phyloP scores from a whole-genome alignment of 2,797 vertebrate species.

The Discoglossus pictus region DNA sequence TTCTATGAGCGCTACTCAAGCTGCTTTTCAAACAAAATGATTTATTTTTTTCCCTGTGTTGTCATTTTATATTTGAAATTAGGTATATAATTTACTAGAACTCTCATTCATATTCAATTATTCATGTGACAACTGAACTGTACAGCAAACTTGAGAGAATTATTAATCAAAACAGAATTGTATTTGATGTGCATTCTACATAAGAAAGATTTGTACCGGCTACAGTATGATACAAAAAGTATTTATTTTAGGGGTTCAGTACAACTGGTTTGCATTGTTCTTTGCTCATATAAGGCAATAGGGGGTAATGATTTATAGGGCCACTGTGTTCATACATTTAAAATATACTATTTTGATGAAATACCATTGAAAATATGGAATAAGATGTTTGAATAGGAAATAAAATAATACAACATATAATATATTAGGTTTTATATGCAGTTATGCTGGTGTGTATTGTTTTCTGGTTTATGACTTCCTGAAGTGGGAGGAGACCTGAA shows the following conservation, averaged over 20 bases:
- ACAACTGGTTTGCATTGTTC: too few species aligned
- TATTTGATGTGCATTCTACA: conserved; percentile 47
- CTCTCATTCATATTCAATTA: conserved; percentile 59
- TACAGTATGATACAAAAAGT: conserved; percentile 61
- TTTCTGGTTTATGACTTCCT: too few species aligned
- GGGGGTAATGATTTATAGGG: conserved; percentile 63
- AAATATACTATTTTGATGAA: too few species aligned
- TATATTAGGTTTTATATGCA: too few species aligned
- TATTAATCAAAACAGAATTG: conserved; percentile 54
- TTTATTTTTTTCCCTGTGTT: conserved; percentile 51
- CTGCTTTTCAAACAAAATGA: conserved; percentile 31
- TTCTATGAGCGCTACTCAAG: conserved; percentile 1
- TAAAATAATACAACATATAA: too few species aligned
- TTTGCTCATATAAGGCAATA: conserved; percentile 59
- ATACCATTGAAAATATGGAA: too few species aligned
- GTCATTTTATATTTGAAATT: conserved; percentile 43
- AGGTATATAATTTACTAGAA: conserved; percentile 41
- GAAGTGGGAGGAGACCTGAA: too few species aligned
- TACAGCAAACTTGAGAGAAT: conserved; percentile 50
- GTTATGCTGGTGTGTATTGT: too few species aligned
- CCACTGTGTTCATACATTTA: too few species aligned
- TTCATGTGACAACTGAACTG: conserved; percentile 52
- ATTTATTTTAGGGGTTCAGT: conserved; percentile 60
- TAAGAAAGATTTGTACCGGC: conserved; percentile 59
- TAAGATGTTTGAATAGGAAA: too few species aligned